Evolutionary conservation across 2,113 vertebrate species (phyloP).

Genomic region (Vulpes ferrilata): DNA sequence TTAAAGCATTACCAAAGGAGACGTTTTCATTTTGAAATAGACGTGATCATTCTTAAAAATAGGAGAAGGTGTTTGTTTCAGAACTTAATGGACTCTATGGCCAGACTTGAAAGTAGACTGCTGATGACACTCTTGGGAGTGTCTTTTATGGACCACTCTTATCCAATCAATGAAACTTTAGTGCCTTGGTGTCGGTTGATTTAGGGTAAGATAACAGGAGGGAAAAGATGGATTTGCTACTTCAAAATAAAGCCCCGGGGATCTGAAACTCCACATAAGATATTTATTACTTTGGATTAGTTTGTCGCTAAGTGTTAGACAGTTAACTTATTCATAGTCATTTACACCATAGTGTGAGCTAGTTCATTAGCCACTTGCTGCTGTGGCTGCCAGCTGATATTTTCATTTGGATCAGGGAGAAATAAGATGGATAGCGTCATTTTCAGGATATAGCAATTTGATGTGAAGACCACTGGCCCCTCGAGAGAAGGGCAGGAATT

Average conservation of each 20-base stretch:
- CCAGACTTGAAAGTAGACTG: neutral
- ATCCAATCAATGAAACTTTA: neutral
- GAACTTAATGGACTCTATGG: neutral
- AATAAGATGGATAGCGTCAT: neutral
- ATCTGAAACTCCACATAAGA: neutral
- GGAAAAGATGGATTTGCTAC: neutral
- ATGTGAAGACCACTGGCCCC: neutral
- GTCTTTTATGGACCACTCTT: neutral
- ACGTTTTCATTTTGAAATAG: neutral
- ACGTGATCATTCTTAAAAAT: neutral
- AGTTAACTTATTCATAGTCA: neutral
- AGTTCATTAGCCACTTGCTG: conserved; percentile 24
- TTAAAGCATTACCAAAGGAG: neutral
- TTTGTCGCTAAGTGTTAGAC: neutral
- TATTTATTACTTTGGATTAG: neutral
- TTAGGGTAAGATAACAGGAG: neutral
- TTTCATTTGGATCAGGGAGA: neutral
- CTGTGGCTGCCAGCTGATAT: neutral
- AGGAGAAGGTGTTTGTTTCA: neutral
- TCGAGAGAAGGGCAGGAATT: neutral
- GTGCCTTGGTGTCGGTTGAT: neutral
- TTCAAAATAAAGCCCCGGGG: neutral
- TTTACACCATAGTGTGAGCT: conserved; percentile 32
- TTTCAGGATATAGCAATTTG: neutral
- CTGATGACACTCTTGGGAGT: too few relatives aligned